phyloP scores from a whole-genome alignment of 1,140 invertebrate species.

The Habropoda laboriosa region DNA sequence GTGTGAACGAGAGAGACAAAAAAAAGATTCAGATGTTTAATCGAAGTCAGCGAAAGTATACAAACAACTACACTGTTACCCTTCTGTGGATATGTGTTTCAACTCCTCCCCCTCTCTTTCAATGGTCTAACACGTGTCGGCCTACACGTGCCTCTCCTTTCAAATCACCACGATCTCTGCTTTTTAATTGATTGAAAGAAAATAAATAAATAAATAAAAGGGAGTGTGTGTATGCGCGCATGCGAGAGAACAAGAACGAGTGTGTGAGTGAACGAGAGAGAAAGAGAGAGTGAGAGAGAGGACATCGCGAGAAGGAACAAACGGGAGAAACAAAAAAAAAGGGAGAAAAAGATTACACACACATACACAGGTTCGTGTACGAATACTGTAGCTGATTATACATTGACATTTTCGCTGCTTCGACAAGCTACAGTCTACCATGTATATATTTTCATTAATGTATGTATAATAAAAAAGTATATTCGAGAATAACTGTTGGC shows the following conservation, averaged over 20 bases:
- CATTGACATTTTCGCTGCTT: slow-evolving; percentile 79
- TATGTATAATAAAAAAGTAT: slow-evolving; percentile 79
- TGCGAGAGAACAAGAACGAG: too few species aligned
- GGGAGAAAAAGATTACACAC: slow-evolving; percentile 4
- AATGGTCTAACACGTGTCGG: slow-evolving; percentile 64
- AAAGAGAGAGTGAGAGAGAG: too few species aligned
- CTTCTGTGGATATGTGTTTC: not conserved
- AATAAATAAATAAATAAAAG: too few species aligned
- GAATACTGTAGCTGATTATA: slow-evolving; percentile 70
- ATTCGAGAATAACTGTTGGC: slow-evolving; percentile 69
- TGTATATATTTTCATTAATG: slow-evolving; percentile 83
- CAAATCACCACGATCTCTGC: slow-evolving; percentile 49
- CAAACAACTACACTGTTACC: slow-evolving; percentile 14
- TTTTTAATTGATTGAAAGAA: not conserved
- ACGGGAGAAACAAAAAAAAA: slow-evolving; percentile 9
- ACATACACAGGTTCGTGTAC: slow-evolving; percentile 51
- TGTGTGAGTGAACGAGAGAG: too few species aligned
- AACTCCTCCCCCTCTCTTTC: slow-evolving; percentile 1
- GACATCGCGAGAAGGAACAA: slow-evolving; percentile 9
- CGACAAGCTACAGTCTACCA: slow-evolving; percentile 80
- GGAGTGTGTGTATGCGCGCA: too few species aligned
- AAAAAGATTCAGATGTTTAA: slow-evolving; percentile 57
- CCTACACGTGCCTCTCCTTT: slow-evolving; percentile 64
- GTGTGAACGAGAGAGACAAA: slow-evolving; percentile 43
- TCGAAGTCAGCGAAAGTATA: slow-evolving; percentile 69